These are phyloP conservation scores for Melozone crissalis DNA, from an alignment of 2,113 vertebrate species.

Conservation along the genomic window DNA sequence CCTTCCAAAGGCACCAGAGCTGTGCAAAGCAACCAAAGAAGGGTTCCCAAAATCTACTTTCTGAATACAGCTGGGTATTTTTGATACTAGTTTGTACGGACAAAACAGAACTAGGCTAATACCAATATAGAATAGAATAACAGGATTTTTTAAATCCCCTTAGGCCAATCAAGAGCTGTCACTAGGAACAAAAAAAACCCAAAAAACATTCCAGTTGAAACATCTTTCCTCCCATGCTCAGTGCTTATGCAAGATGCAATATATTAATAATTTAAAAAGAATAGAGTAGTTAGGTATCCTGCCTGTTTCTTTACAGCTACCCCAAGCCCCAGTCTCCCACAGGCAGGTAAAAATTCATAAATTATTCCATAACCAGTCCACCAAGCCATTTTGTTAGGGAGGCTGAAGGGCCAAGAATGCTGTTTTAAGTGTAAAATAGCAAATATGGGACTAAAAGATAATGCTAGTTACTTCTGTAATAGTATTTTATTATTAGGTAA, in stretches of 20 bases:
- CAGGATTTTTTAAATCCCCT: not conserved
- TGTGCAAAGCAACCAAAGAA: not conserved
- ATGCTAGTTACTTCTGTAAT: not conserved
- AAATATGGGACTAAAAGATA: not conserved
- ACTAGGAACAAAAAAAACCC: not conserved
- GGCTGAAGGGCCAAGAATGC: not conserved
- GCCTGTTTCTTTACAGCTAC: not conserved
- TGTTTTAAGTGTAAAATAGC: not conserved
- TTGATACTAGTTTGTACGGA: not conserved
- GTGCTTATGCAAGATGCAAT: not conserved
- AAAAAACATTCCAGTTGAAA: not conserved
- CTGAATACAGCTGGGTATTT: not conserved
- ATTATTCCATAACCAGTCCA: not conserved
- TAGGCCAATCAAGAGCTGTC: not conserved
- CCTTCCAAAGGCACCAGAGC: not conserved
- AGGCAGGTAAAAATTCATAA: not conserved
- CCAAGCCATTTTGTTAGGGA: not conserved
- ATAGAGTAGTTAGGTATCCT: not conserved
- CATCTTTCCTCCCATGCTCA: not conserved
- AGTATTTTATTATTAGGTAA: not conserved
- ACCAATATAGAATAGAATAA: not conserved
- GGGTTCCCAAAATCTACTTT: not conserved
- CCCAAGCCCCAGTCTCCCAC: rapidly evolving
- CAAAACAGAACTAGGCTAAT: not conserved
- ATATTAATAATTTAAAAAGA: not conserved